Percentiles rank a stretch among this genome's conserved stretches.
These are phyloP conservation scores for Cichladusa arquata DNA, from an alignment of 2,113 vertebrate genomes.

Conservation along the genomic window DNA sequence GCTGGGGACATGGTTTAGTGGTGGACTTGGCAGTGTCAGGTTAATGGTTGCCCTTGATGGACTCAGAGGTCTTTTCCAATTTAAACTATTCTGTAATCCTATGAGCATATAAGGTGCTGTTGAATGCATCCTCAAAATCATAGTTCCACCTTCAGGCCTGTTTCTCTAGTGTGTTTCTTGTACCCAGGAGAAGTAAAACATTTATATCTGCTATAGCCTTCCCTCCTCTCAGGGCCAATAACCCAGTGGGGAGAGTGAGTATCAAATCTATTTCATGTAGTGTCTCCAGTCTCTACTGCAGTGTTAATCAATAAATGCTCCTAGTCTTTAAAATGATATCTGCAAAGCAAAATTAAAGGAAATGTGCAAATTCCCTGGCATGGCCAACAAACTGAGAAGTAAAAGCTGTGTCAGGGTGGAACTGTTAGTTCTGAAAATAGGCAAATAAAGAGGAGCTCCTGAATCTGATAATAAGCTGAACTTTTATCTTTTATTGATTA, in stretches of 20 bases:
- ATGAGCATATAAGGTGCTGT: background rate
- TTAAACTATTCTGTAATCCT: background rate
- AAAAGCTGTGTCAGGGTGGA: background rate
- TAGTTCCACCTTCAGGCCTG: background rate
- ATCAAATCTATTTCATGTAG: background rate
- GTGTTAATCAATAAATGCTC: background rate
- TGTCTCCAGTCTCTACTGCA: background rate
- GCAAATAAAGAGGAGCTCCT: background rate
- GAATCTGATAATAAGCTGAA: background rate
- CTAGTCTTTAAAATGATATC: background rate
- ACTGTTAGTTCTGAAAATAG: background rate
- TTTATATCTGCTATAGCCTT: background rate
- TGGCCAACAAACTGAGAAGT: background rate
- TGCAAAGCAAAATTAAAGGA: background rate
- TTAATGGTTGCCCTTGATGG: background rate
- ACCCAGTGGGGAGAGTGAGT: accelerated
- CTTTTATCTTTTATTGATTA: background rate
- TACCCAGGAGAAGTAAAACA: background rate
- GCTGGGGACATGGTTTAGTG: background rate
- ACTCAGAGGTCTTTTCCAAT: background rate
- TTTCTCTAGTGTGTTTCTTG: background rate
- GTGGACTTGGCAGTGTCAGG: background rate
- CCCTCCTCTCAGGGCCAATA: background rate
- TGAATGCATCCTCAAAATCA: background rate
- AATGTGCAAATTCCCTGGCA: background rate